These are phyloP conservation scores for Threskiornis aethiopicus DNA, from an alignment of 2,797 vertebrate genomes.

Conservation along the genomic window DNA sequence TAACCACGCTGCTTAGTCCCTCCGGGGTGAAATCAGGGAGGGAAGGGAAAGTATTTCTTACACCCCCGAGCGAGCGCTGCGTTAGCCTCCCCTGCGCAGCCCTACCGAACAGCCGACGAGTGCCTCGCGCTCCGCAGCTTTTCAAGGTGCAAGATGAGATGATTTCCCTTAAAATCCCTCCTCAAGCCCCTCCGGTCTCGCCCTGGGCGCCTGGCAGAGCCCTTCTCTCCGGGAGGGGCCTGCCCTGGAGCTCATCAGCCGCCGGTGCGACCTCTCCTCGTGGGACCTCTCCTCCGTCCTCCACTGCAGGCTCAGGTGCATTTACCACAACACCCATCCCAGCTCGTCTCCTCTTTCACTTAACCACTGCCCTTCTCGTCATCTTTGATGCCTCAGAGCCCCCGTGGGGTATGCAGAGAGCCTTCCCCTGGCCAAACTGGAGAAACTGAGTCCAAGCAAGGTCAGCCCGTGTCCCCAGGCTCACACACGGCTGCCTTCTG, in stretches of 20 bases:
- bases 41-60: background rate
- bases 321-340: accelerated
- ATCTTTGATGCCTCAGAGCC: background rate
- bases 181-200: background rate
- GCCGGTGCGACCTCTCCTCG: background rate
- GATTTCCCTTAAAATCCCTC: background rate
- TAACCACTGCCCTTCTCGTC: accelerated
- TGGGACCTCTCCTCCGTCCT: background rate
- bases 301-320: background rate
- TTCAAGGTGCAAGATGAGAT: background rate
- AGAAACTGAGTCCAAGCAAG: background rate
- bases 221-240: background rate
- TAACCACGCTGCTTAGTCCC: background rate
- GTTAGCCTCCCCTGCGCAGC: background rate
- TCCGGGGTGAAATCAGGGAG: background rate
- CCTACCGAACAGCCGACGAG: background rate
- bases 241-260: background rate
- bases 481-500: background rate
- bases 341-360: background rate
- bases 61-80: background rate
- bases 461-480: background rate
- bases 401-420: background rate
- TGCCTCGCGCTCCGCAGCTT: background rate
- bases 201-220: background rate
- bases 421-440: background rate